Evolutionary conservation across 1,140 invertebrate species (phyloP).

Genomic region (Physella acuta): DNA sequence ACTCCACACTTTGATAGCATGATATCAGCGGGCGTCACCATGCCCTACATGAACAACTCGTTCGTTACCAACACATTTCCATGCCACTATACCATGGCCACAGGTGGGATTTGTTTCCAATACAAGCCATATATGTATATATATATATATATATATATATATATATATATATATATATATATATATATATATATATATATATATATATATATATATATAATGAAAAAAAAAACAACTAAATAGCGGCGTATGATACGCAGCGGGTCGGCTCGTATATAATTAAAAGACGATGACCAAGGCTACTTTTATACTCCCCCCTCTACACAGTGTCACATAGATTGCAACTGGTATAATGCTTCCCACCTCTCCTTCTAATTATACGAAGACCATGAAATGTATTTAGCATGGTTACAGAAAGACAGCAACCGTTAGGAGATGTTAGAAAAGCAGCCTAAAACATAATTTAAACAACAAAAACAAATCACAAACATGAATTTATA

Average conservation of each 20-base stretch:
- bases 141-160: conserved; percentile 19
- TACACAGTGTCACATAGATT: too few relatives aligned
- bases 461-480: too few relatives aligned
- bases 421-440: too few relatives aligned
- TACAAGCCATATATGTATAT: conserved; percentile 6
- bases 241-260: too few relatives aligned
- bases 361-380: too few relatives aligned
- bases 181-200: background rate
- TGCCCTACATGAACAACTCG: conserved; percentile 58
- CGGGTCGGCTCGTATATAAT: background rate
- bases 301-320: background rate
- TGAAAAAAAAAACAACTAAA: too few relatives aligned
- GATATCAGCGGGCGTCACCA: conserved; percentile 43
- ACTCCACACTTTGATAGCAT: conserved; percentile 53
- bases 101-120: background rate
- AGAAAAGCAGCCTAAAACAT: too few relatives aligned
- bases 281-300: background rate
- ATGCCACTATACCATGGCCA: conserved; percentile 71
- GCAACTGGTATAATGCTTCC: too few relatives aligned
- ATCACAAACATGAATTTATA: too few relatives aligned
- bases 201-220: background rate
- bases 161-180: conserved; percentile 20
- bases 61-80: conserved; percentile 79
- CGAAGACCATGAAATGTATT: too few relatives aligned
- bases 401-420: too few relatives aligned